Conservation (phyloP, 2,113 vertebrate genomes). For the Ursus arctos region DNA sequence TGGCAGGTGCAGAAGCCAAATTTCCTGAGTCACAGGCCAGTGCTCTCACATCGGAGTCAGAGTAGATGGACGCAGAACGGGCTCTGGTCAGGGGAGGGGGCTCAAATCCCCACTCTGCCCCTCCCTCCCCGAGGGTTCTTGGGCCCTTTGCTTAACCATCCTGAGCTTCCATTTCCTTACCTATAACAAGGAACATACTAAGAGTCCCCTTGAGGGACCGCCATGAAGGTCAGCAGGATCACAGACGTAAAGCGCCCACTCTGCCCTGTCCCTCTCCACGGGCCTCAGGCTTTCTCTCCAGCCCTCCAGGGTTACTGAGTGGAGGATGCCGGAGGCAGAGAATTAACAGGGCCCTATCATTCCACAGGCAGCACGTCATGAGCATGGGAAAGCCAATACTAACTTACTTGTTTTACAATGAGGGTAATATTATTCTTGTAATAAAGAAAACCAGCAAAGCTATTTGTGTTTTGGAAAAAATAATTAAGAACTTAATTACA, state of each 20-base stretch:
- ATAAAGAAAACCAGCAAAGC: slow-evolving; percentile 16
- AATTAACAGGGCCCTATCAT: background rate
- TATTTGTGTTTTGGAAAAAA: slow-evolving; percentile 13
- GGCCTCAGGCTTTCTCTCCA: background rate
- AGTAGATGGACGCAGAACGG: background rate
- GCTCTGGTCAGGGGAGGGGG: background rate
- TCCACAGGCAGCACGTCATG: background rate
- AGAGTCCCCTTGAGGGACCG: fast-evolving
- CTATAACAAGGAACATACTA: background rate
- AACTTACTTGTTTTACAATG: background rate
- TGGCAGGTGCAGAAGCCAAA: background rate
- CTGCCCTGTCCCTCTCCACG: background rate
- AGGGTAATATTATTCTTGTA: background rate
- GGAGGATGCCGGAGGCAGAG: background rate
- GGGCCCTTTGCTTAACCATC: background rate
- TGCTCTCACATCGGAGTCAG: background rate
- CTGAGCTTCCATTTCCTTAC: background rate
- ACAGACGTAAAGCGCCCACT: fast-evolving
- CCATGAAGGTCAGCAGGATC: background rate
- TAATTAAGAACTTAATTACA: slow-evolving; percentile 41
- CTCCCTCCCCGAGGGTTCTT: background rate
- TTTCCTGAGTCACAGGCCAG: background rate
- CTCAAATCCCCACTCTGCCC: background rate
- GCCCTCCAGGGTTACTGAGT: background rate
- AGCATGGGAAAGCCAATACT: background rate